Evolutionary conservation across 2,888 invertebrate genomes (phyloP).

Genomic region (Aromia moschata): DNA sequence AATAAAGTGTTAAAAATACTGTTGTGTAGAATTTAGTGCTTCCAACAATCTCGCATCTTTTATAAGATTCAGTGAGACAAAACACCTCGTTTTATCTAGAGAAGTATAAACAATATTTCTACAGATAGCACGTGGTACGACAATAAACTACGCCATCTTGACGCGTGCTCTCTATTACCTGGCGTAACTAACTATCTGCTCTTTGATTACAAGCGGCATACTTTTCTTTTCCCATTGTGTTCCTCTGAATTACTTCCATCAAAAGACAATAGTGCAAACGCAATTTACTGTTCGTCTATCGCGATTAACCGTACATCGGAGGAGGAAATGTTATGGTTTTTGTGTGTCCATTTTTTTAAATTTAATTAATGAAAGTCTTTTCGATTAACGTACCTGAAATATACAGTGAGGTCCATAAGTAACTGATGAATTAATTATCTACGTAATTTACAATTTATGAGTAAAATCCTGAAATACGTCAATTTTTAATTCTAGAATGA

Average conservation of each 20-base stretch:
- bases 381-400: too few species aligned
- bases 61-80: not conserved
- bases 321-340: not conserved
- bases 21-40: too few species aligned
- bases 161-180: slow-evolving; percentile 48
- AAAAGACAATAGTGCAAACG: slow-evolving; percentile 40
- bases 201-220: slow-evolving; percentile 48
- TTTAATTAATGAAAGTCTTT: not conserved
- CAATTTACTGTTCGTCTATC: slow-evolving; percentile 36
- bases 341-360: not conserved
- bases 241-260: slow-evolving; percentile 39
- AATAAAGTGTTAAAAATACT: too few species aligned
- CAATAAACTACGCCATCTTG: slow-evolving; percentile 40
- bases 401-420: too few species aligned
- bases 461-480: too few species aligned
- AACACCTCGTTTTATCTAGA: not conserved
- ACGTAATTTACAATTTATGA: too few species aligned
- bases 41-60: not conserved
- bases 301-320: slow-evolving; percentile 5
- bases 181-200: slow-evolving; percentile 47
- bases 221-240: slow-evolving; percentile 47
- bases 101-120: slow-evolving; percentile 31
- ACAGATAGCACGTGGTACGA: slow-evolving; percentile 40
- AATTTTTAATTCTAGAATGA: too few species aligned
- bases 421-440: too few species aligned